These are phyloP conservation scores for Ceyx erithaca DNA, from an alignment of 2,797 vertebrate species.

Conservation along the genomic window DNA sequence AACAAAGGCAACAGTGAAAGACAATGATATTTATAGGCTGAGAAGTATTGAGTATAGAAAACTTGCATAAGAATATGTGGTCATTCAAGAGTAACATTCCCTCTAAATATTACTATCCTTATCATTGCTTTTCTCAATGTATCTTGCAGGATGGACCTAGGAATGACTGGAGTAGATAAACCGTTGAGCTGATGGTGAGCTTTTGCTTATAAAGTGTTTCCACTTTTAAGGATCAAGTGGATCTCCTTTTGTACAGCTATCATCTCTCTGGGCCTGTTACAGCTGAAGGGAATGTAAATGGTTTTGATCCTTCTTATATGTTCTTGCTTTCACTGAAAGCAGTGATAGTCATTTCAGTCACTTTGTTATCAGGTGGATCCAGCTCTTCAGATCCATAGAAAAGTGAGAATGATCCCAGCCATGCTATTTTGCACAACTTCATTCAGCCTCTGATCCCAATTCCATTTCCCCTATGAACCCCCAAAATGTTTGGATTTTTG, in stretches of 20 bases:
- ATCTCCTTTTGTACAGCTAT: background rate
- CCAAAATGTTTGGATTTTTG: background rate
- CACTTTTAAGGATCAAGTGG: background rate
- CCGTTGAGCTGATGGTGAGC: background rate
- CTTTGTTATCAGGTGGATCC: background rate
- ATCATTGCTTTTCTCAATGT: background rate
- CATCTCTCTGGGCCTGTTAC: background rate
- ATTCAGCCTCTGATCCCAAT: background rate
- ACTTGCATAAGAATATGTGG: background rate
- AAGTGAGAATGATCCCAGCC: background rate
- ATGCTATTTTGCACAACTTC: background rate
- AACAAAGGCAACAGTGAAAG: background rate
- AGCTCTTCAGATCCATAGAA: background rate
- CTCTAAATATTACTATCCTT: background rate
- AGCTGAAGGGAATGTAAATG: background rate
- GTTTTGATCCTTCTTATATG: background rate
- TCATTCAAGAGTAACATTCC: background rate
- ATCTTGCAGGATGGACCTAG: background rate
- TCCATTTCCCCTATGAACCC: background rate
- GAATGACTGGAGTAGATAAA: background rate
- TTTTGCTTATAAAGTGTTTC: background rate
- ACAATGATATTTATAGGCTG: background rate
- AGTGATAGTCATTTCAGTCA: background rate
- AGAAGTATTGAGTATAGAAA: background rate
- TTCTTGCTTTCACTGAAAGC: background rate